Evolutionary conservation across 2,888 invertebrate species (phyloP).

Genomic region (Tineola bisselliella): DNA sequence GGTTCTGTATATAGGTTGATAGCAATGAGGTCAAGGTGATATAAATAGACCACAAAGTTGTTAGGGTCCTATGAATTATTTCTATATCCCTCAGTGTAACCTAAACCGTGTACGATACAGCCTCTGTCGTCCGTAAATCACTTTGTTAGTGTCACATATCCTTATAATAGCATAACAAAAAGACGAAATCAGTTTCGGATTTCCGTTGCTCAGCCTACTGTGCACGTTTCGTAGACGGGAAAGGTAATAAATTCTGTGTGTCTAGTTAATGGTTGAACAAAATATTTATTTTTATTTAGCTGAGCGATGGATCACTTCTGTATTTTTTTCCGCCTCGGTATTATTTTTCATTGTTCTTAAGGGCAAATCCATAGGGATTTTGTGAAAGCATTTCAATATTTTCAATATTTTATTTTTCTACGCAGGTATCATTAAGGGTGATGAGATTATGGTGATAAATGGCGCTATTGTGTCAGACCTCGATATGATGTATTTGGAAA

Average conservation of each 20-base stretch:
- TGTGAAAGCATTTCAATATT: conserved; percentile 34
- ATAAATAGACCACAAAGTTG: conserved; percentile 4
- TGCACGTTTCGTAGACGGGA: background rate
- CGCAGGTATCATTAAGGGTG: conserved; percentile 94
- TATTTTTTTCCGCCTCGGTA: background rate
- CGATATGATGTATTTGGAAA: conserved; percentile 99
- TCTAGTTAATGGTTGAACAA: background rate
- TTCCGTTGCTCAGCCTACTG: conserved; percentile 5
- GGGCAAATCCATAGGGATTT: conserved; percentile 22
- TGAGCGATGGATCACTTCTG: background rate
- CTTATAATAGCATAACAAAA: conserved; percentile 9
- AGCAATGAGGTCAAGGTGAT: background rate
- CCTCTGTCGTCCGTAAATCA: background rate
- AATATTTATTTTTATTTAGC: background rate
- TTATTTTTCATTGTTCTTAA: background rate
- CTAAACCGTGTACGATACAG: background rate
- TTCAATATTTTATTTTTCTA: conserved; percentile 32
- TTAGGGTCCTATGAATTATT: background rate
- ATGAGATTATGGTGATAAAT: conserved; percentile 99
- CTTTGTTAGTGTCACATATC: background rate
- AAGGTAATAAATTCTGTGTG: conserved; percentile 4
- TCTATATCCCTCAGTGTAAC: background rate
- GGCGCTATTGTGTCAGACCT: conserved; percentile 97
- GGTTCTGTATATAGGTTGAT: background rate
- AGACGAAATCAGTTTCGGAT: conserved; percentile 10